Conservation (phyloP, 2,888 invertebrate genomes). For the Norana najaformis region DNA sequence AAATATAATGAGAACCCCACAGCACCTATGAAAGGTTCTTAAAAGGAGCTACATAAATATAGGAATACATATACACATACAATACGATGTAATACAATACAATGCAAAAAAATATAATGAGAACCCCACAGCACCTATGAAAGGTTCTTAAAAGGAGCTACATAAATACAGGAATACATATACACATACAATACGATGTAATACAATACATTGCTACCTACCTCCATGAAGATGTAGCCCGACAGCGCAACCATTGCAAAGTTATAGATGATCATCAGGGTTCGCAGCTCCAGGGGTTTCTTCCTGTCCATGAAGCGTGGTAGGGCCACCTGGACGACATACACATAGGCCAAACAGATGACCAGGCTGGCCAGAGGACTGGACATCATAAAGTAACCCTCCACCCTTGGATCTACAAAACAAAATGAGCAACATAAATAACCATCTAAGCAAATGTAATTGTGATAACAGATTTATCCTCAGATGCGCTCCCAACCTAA, state of each 20-base stretch:
- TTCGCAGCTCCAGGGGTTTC: constrained; percentile 81
- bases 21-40: too few species aligned
- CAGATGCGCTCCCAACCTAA: too few species aligned
- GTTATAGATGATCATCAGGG: constrained; percentile 82
- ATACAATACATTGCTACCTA: constrained; percentile 64
- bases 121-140: too few species aligned
- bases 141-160: too few species aligned
- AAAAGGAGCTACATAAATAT: too few species aligned
- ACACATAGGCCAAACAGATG: constrained; percentile 81
- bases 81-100: too few species aligned
- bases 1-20: too few species aligned
- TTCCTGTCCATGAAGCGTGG: constrained; percentile 86
- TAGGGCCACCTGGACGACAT: constrained; percentile 76
- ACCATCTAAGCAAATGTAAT: background rate
- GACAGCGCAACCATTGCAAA: constrained; percentile 86
- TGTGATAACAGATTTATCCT: too few species aligned
- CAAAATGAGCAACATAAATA: background rate
- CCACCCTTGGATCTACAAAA: constrained; percentile 79
- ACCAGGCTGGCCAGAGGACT: constrained; percentile 83
- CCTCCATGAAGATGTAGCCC: constrained; percentile 89
- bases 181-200: background rate
- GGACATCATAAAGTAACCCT: constrained; percentile 85
- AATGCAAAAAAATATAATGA: background rate
- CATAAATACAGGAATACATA: too few species aligned
- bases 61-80: too few species aligned